Base-by-base conservation (phyloP, 2,797 vertebrate species). In the Manis crassicaudata region DNA sequence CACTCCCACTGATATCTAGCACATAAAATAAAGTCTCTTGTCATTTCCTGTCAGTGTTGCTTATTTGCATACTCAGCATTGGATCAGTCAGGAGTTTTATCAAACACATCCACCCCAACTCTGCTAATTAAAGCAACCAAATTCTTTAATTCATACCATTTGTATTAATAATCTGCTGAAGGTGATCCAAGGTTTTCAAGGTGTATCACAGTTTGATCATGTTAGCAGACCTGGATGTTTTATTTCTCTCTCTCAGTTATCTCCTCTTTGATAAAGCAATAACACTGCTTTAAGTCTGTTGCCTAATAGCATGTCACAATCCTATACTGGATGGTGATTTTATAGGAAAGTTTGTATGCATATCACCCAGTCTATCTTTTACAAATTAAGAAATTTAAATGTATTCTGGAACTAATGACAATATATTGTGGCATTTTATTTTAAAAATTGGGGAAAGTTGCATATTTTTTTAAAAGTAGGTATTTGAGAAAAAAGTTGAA, bases 391-490 rank as follows among this genome's bases (percentile, higher is more conserved):
- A 96, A 98, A 98, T 97, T 95, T 92, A 96, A 90, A 97, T 96
- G 84, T 87, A 95, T 97, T 98, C 96, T 92, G 98, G 97, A 97
- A 79, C 85, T 97, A 95, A 54, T 98, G 96, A 97, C 96, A 79
- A 75, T 94, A 97, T 96, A 98, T 97, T 79, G 98, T 98, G 98
- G 98, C 98, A 97, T 98, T 98, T 98, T 98, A 98, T 98, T 98
- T 98, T 95, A 97, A 97, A 97, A 97, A 97, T 40, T 96, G 97
- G 98, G 97, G 98, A 95, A 98, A 98, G 95, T 97, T 98, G 96
- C 96, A 83, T 98, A 98, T 98, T 98, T 98, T 98, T 98, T 98
- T 98, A 98, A 98, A 96, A 97, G 97, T 97, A 97, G 97, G 91
- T 93, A 93, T 98, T 98, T 97, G 98, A 98, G 98, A 98, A 98